Evolutionary conservation across 2,888 invertebrate genomes (phyloP), one percentile per base, ranked within the genome.

Genomic region (Odontomyia ornata): DNA sequence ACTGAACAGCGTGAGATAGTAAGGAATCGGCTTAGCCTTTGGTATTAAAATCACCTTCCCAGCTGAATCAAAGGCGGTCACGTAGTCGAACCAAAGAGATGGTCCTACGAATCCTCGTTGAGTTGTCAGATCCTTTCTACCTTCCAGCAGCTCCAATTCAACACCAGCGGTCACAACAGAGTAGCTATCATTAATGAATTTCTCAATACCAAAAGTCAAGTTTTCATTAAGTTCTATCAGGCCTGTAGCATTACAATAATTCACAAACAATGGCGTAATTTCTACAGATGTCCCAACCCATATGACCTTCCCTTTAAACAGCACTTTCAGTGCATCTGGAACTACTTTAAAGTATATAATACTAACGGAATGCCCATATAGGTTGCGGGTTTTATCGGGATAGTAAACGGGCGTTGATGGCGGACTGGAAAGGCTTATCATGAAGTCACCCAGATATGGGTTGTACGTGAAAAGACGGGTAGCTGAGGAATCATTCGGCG

Each of bases 341-440:
- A 75, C 23, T n/a, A 62, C 23, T 23, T 60, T 23, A n/a, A 60
- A 62, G 15, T 28, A n/a, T 5, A 21, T 4, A 4, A 75, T 25
- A 1, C 25, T 5, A n/a, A 75, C 11, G 13, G 46, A 9, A 25
- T n/a, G 13, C 4, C 75, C 62, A 27, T 23, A 75, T 46, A 75
- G 18, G 47, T 75, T 75, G 43, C 28, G n/a, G 11, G n/a, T 21
- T 25, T 46, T 75, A 21, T 75, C 75, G n/a, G 60, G 43, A 36
- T 25, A 73, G 18, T 9, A 52, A 36, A 2, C 3, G 2, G 18
- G n/a, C 3, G 15, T 52, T 15, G 15, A 2, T n/a, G 15, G 15
- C 3, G 3, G 15, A 4, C 15, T 15, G 3, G 52, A 15, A 15
- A 52, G 7, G 15, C 13, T 15, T 4, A 52, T 4, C 3, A 52